These are phyloP conservation scores for Ametastegia equiseti DNA, from an alignment of 2,888 invertebrate species.

Conservation along the genomic window DNA sequence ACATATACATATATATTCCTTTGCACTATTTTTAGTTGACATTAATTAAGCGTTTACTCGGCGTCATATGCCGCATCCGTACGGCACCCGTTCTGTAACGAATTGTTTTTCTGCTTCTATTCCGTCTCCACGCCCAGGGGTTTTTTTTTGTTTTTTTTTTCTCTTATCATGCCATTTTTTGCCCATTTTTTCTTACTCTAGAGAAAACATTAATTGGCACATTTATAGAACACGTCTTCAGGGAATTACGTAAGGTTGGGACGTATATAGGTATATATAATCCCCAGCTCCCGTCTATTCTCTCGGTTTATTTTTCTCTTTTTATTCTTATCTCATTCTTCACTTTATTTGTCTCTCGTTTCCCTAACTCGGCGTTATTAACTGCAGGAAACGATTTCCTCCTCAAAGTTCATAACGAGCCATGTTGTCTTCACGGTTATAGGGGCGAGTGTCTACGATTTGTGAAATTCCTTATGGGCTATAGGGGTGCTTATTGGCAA, in stretches of 20 bases:
- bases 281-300: not conserved
- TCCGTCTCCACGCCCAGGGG: too few species aligned
- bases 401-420: constrained; percentile 27
- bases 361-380: not conserved
- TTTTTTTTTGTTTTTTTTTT: too few species aligned
- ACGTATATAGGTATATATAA: not conserved
- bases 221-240: not conserved
- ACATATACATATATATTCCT: too few species aligned
- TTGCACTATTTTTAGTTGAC: constrained; percentile 3
- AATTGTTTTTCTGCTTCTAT: too few species aligned
- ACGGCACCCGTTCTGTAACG: not conserved
- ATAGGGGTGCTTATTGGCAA: constrained; percentile 9
- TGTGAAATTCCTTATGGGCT: not conserved
- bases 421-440: constrained; percentile 34
- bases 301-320: not conserved
- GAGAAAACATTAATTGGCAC: not conserved
- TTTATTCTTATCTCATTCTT: not conserved
- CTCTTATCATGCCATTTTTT: not conserved
- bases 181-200: not conserved
- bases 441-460: constrained; percentile 3
- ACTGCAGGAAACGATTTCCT: constrained; percentile 34
- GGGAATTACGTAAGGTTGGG: not conserved
- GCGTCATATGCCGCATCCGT: not conserved
- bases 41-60: not conserved
- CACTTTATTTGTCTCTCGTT: not conserved